Percentiles rank a stretch among this genome's conserved stretches.
Evolutionary conservation across 2,113 vertebrate species (phyloP).

Genomic region (Phainopepla nitens): DNA sequence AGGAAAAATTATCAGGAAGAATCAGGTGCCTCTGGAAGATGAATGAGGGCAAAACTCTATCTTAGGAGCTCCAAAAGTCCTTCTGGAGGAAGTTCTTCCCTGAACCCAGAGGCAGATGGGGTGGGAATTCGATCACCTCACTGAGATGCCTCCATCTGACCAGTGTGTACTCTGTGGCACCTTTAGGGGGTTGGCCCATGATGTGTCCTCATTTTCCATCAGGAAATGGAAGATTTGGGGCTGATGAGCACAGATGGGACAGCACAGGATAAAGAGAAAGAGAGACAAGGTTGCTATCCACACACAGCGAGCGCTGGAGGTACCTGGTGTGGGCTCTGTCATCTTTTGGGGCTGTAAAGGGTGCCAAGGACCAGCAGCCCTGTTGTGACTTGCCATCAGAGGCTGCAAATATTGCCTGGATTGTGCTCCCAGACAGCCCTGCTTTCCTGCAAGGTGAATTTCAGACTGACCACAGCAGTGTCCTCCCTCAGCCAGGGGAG

Average conservation of each 20-base stretch:
- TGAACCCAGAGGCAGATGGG: background rate
- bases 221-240: background rate
- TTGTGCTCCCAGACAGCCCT: background rate
- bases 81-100: background rate
- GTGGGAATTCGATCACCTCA: background rate
- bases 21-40: background rate
- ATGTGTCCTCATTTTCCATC: background rate
- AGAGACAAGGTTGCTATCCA: fast-evolving
- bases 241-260: background rate
- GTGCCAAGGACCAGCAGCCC: background rate
- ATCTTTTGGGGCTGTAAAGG: background rate
- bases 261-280: background rate
- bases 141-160: background rate
- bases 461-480: background rate
- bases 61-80: background rate
- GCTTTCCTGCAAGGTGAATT: background rate
- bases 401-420: background rate
- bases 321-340: background rate
- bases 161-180: background rate
- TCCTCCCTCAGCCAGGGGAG: background rate
- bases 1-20: background rate
- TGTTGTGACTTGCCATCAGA: background rate
- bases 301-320: fast-evolving
- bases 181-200: background rate
- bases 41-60: background rate